These are phyloP conservation scores for Melinaea marsaeus DNA, from an alignment of 2,888 invertebrate species.

Conservation along the genomic window DNA sequence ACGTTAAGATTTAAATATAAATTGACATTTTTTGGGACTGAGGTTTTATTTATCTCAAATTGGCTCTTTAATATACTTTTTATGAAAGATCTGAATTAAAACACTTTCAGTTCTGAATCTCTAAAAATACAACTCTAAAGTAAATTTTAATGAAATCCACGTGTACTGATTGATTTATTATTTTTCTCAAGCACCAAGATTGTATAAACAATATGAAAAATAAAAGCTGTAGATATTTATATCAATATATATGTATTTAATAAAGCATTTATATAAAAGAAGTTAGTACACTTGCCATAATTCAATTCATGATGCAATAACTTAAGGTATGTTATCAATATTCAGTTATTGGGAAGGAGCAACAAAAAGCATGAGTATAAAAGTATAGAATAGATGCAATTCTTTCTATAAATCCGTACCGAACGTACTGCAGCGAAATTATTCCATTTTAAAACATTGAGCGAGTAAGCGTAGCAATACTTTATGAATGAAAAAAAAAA, in stretches of 20 bases:
- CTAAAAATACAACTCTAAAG: background rate
- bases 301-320: too few relatives aligned
- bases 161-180: background rate
- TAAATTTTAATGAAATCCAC: background rate
- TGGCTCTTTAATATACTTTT: slow-evolving; percentile 32
- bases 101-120: background rate
- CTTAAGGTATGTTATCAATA: too few relatives aligned
- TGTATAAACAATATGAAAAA: too few relatives aligned
- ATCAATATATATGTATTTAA: too few relatives aligned
- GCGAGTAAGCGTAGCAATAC: slow-evolving; percentile 14
- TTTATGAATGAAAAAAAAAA: slow-evolving; percentile 8
- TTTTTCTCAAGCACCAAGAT: too few relatives aligned
- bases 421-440: background rate
- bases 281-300: too few relatives aligned
- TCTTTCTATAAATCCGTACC: too few relatives aligned
- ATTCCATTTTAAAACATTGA: slow-evolving; percentile 9
- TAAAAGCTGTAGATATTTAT: too few relatives aligned
- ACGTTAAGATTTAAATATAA: slow-evolving; percentile 39
- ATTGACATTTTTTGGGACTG: slow-evolving; percentile 28
- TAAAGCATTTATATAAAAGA: too few relatives aligned
- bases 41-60: slow-evolving; percentile 26
- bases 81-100: slow-evolving; percentile 16
- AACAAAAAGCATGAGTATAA: too few relatives aligned
- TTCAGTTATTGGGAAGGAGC: too few relatives aligned
- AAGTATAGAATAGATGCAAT: too few relatives aligned